phyloP scores from a whole-genome alignment of 2,888 invertebrate species.

The Scotopteryx bipunctaria region DNA sequence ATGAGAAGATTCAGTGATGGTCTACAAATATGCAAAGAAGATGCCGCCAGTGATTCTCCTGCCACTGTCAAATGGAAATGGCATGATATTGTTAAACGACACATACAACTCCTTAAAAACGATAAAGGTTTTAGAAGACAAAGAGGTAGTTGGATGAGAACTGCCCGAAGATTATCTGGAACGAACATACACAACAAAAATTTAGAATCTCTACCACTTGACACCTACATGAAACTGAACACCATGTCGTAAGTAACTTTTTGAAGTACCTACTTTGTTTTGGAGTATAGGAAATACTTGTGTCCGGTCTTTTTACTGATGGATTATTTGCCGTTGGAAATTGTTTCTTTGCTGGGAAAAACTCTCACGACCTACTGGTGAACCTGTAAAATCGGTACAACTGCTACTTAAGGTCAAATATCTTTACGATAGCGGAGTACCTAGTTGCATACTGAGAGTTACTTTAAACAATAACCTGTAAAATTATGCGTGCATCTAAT shows the following conservation, averaged over 20 bases:
- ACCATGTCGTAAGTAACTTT: slow-evolving; percentile 74
- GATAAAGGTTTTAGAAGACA: slow-evolving; percentile 77
- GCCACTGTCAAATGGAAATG: slow-evolving; percentile 80
- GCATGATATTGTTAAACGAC: slow-evolving; percentile 80
- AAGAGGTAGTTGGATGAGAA: slow-evolving; percentile 77
- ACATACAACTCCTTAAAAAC: slow-evolving; percentile 73
- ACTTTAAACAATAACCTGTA: slow-evolving; percentile 4
- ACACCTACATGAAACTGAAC: slow-evolving; percentile 75
- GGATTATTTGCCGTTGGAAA: slow-evolving; percentile 2
- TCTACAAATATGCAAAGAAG: slow-evolving; percentile 79
- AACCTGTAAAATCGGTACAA: slow-evolving; percentile 17
- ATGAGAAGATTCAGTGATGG: slow-evolving; percentile 80
- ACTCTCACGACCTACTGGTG: slow-evolving; percentile 16
- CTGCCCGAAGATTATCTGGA: slow-evolving; percentile 71
- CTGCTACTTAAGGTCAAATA: slow-evolving; percentile 8
- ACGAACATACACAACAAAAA: slow-evolving; percentile 63
- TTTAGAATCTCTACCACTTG: slow-evolving; percentile 61
- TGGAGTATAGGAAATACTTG: background rate
- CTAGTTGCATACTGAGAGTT: slow-evolving; percentile 3
- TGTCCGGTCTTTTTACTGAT: slow-evolving; percentile 11
- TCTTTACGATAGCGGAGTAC: slow-evolving; percentile 4
- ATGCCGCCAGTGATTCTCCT: slow-evolving; percentile 79
- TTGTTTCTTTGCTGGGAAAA: slow-evolving; percentile 14
- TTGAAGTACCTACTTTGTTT: background rate
- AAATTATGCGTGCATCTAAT: background rate